A percentile compares a stretch with the other conserved stretches of the same genome.
phyloP scores from a whole-genome alignment of 1,140 invertebrate genomes.

The Nylanderia fulva region DNA sequence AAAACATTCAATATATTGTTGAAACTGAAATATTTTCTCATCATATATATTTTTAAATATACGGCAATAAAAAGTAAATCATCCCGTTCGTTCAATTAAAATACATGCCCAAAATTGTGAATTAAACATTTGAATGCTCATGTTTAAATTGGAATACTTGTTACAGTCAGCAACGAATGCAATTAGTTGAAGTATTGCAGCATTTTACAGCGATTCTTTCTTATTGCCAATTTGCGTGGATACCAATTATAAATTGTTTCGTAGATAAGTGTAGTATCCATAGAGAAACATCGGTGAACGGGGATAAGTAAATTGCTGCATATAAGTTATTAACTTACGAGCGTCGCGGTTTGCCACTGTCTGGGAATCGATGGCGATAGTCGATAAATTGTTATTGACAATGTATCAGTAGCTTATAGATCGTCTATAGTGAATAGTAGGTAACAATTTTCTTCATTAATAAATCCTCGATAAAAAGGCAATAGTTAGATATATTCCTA shows the following conservation, averaged over 20 bases:
- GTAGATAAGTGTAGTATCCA: not conserved
- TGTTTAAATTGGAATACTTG: not conserved
- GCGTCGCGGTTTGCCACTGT: not conserved
- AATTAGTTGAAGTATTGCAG: not conserved
- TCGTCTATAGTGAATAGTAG: slow-evolving; percentile 26
- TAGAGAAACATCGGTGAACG: slow-evolving; percentile 15
- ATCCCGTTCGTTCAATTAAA: no score
- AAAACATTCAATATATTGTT: no score
- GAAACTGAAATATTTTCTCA: not conserved
- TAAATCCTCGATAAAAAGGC: slow-evolving; percentile 4
- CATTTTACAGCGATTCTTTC: not conserved
- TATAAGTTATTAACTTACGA: slow-evolving; percentile 39
- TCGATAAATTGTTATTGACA: slow-evolving; percentile 51
- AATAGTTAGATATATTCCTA: not conserved
- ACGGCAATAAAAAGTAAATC: no score
- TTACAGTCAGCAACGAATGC: not conserved
- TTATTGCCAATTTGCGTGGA: slow-evolving; percentile 29
- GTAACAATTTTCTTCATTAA: slow-evolving; percentile 22
- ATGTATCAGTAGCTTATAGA: slow-evolving; percentile 31
- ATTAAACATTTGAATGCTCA: not conserved
- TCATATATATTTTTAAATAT: not conserved
- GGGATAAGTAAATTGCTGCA: slow-evolving; percentile 20
- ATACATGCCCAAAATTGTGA: no score
- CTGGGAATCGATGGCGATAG: slow-evolving; percentile 17
- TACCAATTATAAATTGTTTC: slow-evolving; percentile 24